A percentile compares a stretch with the other conserved stretches of the same genome.
Evolutionary conservation across 2,888 invertebrate genomes (phyloP).

Genomic region (Elmis aenea): DNA sequence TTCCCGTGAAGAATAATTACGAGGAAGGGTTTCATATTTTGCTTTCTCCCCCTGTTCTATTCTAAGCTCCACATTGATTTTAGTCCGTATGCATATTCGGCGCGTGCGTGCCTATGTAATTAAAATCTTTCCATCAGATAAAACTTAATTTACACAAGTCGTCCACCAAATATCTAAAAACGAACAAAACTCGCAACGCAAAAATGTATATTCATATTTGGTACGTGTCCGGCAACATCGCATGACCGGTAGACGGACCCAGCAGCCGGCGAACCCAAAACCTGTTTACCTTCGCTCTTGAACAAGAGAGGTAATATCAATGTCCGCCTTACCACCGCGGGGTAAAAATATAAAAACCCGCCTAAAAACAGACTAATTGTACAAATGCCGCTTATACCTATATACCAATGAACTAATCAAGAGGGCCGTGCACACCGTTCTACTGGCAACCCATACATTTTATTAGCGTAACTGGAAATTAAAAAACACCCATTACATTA

Average conservation of each 20-base stretch:
- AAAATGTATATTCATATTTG: too few species aligned
- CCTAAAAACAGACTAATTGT: too few species aligned
- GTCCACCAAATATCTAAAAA: too few species aligned
- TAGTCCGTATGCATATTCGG: constrained; percentile 13
- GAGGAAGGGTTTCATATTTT: not conserved
- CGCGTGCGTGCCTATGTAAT: constrained; percentile 12
- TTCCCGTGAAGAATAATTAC: not conserved
- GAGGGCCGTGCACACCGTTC: too few species aligned
- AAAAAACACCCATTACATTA: too few species aligned
- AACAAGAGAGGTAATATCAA: constrained; percentile 33
- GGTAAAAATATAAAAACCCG: constrained; percentile 18
- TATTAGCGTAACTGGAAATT: too few species aligned
- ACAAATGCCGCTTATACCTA: too few species aligned
- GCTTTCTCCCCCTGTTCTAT: constrained; percentile 3
- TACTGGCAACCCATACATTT: too few species aligned
- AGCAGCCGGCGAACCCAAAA: constrained; percentile 34
- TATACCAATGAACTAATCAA: too few species aligned
- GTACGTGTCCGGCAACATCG: constrained; percentile 21
- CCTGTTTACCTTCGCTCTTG: constrained; percentile 42
- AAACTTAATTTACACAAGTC: not conserved
- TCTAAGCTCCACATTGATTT: constrained; percentile 16
- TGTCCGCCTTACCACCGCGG: constrained; percentile 20
- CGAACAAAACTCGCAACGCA: too few species aligned
- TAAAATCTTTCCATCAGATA: too few species aligned
- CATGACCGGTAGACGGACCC: constrained; percentile 19